A percentile compares a stretch with the other conserved stretches of the same genome.
Conservation (phyloP, 2,797 vertebrate genomes). For the Chelon auratus region DNA sequence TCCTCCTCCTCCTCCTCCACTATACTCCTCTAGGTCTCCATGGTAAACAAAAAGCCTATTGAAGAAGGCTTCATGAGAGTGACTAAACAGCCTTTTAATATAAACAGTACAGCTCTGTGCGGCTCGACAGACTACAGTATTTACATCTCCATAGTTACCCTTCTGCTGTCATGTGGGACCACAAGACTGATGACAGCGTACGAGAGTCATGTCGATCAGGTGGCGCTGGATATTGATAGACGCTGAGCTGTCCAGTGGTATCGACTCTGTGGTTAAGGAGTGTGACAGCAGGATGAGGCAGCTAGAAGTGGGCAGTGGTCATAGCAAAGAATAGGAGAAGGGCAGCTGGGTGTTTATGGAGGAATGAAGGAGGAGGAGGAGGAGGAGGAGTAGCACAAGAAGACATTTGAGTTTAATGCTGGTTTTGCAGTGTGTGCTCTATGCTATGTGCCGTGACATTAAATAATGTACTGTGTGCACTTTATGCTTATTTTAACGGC, state of each 20-base stretch:
- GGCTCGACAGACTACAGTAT: not conserved
- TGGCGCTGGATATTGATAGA: constrained; percentile 38
- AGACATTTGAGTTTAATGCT: not conserved
- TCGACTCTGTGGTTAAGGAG: constrained; percentile 51
- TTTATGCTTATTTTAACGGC: too few species aligned
- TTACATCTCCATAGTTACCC: not conserved
- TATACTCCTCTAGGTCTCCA: constrained; percentile 7
- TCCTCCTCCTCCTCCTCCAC: constrained; percentile 14
- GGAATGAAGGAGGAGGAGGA: constrained; percentile 25
- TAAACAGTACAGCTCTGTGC: constrained; percentile 14
- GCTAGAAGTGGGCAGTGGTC: constrained; percentile 52
- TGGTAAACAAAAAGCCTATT: constrained; percentile 36
- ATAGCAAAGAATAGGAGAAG: constrained; percentile 38
- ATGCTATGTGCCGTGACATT: too few species aligned
- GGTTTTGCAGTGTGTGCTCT: not conserved
- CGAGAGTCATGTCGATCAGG: constrained; percentile 48
- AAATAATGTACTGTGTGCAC: too few species aligned
- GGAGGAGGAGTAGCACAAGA: constrained; percentile 3
- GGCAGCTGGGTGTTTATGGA: constrained; percentile 40
- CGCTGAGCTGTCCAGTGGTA: constrained; percentile 51
- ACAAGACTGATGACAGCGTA: constrained; percentile 33
- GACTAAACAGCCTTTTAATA: not conserved
- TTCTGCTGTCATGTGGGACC: constrained; percentile 44
- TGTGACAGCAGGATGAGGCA: constrained; percentile 65
- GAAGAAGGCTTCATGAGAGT: constrained; percentile 14